These are phyloP conservation scores for Rachycentron canadum DNA, from an alignment of 2,797 vertebrate genomes.

Conservation along the genomic window DNA sequence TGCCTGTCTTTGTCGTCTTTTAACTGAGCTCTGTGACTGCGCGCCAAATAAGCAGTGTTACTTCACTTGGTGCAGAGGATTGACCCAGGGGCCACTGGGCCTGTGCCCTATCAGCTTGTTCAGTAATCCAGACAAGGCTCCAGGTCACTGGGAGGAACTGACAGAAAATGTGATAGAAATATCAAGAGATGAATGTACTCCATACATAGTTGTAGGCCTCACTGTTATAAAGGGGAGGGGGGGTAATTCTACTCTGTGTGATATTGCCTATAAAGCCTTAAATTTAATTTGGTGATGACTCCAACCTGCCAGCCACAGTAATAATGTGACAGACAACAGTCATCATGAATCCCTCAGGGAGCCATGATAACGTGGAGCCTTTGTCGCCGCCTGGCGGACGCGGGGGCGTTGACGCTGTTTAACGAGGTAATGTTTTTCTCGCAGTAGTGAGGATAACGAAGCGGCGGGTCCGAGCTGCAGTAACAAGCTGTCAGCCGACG, in stretches of 20 bases:
- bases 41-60: neutral
- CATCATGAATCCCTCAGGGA: neutral
- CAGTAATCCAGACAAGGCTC: neutral
- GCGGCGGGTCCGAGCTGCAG: constrained; percentile 47
- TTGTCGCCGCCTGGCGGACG: constrained; percentile 66
- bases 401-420: neutral
- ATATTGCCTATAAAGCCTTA: neutral
- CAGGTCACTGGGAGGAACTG: neutral
- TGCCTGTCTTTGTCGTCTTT: no score
- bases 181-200: neutral
- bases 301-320: neutral
- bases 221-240: neutral
- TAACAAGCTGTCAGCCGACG: constrained; percentile 17
- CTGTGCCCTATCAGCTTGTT: neutral
- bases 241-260: neutral
- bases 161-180: neutral
- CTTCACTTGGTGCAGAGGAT: neutral
- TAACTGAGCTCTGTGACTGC: neutral
- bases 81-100: no score
- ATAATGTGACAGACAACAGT: neutral
- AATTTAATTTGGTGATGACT: neutral
- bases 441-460: constrained; percentile 55
- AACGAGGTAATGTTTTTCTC: constrained; percentile 68
- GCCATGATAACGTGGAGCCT: accelerated
- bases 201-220: neutral